Percentiles rank a stretch among this genome's conserved stretches.
Conservation (phyloP, 2,888 invertebrate genomes). For the Drosophila flavopinicola region DNA sequence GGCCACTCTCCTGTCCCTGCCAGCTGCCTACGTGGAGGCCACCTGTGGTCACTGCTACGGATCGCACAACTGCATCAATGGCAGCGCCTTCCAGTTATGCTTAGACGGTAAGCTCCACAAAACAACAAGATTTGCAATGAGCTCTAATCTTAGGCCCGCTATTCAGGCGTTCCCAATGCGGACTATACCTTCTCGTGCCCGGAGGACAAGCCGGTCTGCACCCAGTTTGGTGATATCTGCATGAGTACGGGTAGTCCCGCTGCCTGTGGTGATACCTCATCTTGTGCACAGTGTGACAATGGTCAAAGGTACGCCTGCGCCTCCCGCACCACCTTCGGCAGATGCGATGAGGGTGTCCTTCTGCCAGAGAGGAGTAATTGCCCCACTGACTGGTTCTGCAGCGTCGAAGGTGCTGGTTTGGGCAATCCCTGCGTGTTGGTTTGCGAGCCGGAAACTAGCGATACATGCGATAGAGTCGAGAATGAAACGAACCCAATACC, state of each 20-base stretch:
- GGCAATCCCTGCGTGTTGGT: conserved; percentile 57
- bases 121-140: neutral
- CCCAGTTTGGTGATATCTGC: conserved; percentile 49
- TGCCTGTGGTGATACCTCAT: conserved; percentile 61
- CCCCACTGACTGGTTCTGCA: conserved; percentile 48
- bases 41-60: conserved; percentile 66
- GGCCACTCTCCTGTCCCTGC: conserved; percentile 18
- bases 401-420: neutral
- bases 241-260: neutral
- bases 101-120: conserved; percentile 56
- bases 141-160: neutral
- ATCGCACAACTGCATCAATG: conserved; percentile 59
- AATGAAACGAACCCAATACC: neutral
- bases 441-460: conserved; percentile 20
- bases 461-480: conserved; percentile 62
- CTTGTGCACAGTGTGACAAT: conserved; percentile 55
- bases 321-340: conserved; percentile 61
- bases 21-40: conserved; percentile 40
- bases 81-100: conserved; percentile 61
- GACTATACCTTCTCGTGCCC: conserved; percentile 48
- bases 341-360: conserved; percentile 37
- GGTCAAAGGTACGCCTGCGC: conserved; percentile 58
- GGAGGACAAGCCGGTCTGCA: conserved; percentile 56
- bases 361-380: conserved; percentile 42
- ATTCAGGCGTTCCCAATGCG: conserved; percentile 38